A percentile compares a stretch with the other conserved stretches of the same genome.
phyloP scores from a whole-genome alignment of 2,888 invertebrate species.

The Chironomus tentans region DNA sequence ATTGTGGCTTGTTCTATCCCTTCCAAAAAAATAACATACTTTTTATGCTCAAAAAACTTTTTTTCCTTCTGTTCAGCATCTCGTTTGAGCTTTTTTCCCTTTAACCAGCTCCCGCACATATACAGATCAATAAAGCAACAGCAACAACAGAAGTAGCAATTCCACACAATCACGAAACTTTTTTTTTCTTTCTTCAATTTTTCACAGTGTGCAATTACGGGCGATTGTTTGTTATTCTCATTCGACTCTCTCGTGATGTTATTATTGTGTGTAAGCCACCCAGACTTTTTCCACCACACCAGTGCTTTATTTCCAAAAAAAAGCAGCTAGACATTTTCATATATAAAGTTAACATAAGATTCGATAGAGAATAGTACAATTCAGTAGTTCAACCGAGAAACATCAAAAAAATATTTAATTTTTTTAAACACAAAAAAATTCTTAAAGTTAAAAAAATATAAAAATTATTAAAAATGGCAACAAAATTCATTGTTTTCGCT shows the following conservation, averaged over 20 bases:
- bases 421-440: background rate
- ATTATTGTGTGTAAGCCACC: background rate
- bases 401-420: background rate
- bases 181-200: background rate
- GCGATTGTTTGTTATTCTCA: background rate
- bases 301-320: background rate
- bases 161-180: background rate
- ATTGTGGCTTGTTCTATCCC: background rate
- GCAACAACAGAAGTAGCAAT: too few relatives aligned
- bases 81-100: background rate
- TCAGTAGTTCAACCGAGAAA: background rate
- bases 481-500: conserved; percentile 5
- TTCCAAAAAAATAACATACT: background rate
- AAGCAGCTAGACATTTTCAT: background rate
- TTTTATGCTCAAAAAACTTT: background rate
- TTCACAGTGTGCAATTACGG: background rate
- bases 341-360: conserved; percentile 3
- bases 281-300: background rate
- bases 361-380: conserved; percentile 4
- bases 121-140: too few relatives aligned
- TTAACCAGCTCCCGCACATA: background rate
- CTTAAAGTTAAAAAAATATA: background rate
- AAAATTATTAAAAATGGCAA: background rate
- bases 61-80: background rate
- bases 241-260: background rate